Evolutionary conservation across 2,888 invertebrate species (phyloP).

Genomic region (Nebria brevicollis): DNA sequence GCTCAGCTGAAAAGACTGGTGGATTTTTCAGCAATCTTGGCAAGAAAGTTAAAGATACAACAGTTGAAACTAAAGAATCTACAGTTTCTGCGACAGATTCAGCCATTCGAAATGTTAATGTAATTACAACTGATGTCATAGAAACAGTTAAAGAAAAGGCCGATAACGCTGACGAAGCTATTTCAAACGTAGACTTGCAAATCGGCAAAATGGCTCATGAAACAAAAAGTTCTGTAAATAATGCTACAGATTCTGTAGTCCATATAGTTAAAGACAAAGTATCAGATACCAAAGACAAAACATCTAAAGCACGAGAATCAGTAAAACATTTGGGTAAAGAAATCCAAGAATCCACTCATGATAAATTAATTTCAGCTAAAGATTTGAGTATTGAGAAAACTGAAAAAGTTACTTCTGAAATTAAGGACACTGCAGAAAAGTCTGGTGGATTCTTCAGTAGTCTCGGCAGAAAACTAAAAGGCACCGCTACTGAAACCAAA

Average conservation of each 20-base stretch:
- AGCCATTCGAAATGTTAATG: constrained; percentile 47
- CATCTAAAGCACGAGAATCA: constrained; percentile 8
- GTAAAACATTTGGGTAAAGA: neutral
- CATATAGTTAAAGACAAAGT: constrained; percentile 3
- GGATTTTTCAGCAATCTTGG: constrained; percentile 46
- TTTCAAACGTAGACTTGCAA: constrained; percentile 51
- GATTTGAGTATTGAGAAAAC: constrained; percentile 13
- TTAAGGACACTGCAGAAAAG: constrained; percentile 30
- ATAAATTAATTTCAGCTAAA: constrained; percentile 46
- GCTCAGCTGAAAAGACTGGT: constrained; percentile 48
- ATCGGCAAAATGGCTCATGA: constrained; percentile 53
- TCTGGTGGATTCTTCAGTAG: constrained; percentile 22
- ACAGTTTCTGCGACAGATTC: constrained; percentile 48
- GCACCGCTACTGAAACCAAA: constrained; percentile 50
- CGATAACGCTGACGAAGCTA: constrained; percentile 49
- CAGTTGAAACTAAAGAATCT: constrained; percentile 12
- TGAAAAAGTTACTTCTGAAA: constrained; percentile 16
- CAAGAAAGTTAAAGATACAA: constrained; percentile 5
- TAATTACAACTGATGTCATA: constrained; percentile 48
- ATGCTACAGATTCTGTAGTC: neutral
- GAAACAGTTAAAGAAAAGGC: constrained; percentile 32
- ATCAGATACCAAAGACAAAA: constrained; percentile 34
- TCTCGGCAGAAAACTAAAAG: constrained; percentile 50
- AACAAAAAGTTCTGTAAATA: constrained; percentile 36
- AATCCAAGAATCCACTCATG: constrained; percentile 53